Evolutionary conservation across 2,113 vertebrate genomes (phyloP), one percentile per base, ranked within the genome.

Genomic region (Elaphurus davidianus): DNA sequence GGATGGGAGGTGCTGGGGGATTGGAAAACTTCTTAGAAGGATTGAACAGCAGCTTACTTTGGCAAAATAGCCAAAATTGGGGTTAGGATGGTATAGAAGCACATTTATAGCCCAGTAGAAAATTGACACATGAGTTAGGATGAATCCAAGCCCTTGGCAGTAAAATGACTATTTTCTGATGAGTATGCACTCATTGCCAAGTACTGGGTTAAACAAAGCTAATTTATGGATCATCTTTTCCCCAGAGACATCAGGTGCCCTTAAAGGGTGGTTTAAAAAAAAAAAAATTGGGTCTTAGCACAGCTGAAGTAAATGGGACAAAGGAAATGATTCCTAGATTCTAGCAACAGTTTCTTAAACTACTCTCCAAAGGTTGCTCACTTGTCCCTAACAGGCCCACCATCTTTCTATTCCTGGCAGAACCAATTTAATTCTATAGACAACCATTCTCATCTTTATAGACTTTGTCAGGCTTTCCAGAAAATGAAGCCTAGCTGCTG

Each of bases 141-240:
- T 82, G 60, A 94, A 83, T 89, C 52, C 43, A 96, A 91, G 87
- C 13, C 97, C 84, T 93, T 87, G 83, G 82, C 45, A 74, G n/a
- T 84, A 94, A 95, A 97, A 90, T 52, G 43, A 57, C 64, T 28
- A 85, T 96, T 94, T 96, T 93, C 55, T 84, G 40, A 83, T 81
- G 43, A 90, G 5, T 40, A 12, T 67, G 47, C 40, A 62, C 50
- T 10, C n/a, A 45, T 76, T 93, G 67, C 85, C 91, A 94, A 97
- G 45, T 52, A 64, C 14, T 95, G 88, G n/a, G 45, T 67, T 96
- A 89, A 59, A 93, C 10, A 92, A 91, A n/a, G 28, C 16, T 94
- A 17, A 14, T 59, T 60, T 96, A 74, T 78, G 71, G 15, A 90
- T 92, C 40, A 50, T 64, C 52, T 45, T 93, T 59, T 60, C 23